These are phyloP conservation scores for Leptogaster cylindrica DNA, from an alignment of 2,888 invertebrate genomes.

Conservation along the genomic window DNA sequence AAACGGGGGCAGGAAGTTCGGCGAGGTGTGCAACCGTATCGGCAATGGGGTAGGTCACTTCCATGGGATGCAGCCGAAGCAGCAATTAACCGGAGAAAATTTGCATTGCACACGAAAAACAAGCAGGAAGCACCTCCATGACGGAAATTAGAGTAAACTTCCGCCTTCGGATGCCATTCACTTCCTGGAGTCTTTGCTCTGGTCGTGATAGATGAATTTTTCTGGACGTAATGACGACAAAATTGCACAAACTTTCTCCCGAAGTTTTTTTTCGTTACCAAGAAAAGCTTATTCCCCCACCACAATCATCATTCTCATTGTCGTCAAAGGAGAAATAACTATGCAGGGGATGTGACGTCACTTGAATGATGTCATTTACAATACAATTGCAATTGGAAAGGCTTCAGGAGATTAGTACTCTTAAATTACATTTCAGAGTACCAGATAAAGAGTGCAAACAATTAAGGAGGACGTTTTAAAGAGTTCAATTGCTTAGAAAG, in stretches of 20 bases:
- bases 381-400: neutral
- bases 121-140: neutral
- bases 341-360: slow-evolving; percentile 5
- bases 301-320: too few relatives aligned
- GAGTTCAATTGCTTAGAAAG: too few relatives aligned
- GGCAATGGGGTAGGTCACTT: slow-evolving; percentile 29
- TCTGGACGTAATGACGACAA: too few relatives aligned
- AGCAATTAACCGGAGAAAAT: too few relatives aligned
- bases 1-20: neutral
- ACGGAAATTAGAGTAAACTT: too few relatives aligned
- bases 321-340: neutral
- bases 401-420: neutral
- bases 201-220: too few relatives aligned
- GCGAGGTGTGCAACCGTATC: neutral
- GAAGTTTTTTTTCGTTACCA: slow-evolving; percentile 13
- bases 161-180: too few relatives aligned
- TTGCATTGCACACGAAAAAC: neutral
- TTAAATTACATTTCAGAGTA: neutral
- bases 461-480: neutral
- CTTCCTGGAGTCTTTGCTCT: too few relatives aligned
- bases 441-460: neutral
- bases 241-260: slow-evolving; percentile 35
- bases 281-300: slow-evolving; percentile 24
- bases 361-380: slow-evolving; percentile 30
- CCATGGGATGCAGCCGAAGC: neutral